These are phyloP conservation scores for Melanotaenia duboulayi DNA, from an alignment of 2,113 vertebrate genomes.

Conservation along the genomic window DNA sequence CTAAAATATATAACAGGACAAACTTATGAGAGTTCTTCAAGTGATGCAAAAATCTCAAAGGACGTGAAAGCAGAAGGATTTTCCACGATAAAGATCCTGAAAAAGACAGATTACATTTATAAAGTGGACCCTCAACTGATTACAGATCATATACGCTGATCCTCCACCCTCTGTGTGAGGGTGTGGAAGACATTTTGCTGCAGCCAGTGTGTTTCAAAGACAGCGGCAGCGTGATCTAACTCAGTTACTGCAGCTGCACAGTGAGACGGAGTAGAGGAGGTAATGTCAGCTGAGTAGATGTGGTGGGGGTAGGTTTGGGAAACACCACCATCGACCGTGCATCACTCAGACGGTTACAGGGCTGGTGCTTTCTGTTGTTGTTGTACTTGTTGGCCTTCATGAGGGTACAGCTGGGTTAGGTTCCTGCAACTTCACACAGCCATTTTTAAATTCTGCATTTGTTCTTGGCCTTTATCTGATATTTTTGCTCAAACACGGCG, in stretches of 20 bases:
- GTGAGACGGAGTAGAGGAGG: constrained; percentile 1
- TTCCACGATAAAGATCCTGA: not conserved
- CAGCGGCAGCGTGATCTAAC: constrained; percentile 12
- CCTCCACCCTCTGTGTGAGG: not conserved
- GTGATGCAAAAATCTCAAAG: constrained; percentile 25
- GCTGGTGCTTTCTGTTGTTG: too few relatives aligned
- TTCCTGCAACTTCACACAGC: too few relatives aligned
- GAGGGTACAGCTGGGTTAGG: too few relatives aligned
- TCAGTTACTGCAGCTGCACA: constrained; percentile 14
- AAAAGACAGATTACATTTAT: constrained; percentile 18
- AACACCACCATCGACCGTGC: not conserved
- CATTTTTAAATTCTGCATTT: too few relatives aligned
- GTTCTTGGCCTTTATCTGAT: too few relatives aligned
- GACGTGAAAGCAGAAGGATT: constrained; percentile 19
- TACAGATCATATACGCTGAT: not conserved
- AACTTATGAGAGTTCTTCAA: constrained; percentile 12
- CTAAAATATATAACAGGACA: constrained; percentile 25
- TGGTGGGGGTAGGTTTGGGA: not conserved
- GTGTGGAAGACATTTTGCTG: not conserved
- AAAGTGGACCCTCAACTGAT: constrained; percentile 30
- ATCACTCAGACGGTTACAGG: not conserved
- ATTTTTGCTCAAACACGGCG: too few relatives aligned
- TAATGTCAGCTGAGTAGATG: constrained; percentile 9
- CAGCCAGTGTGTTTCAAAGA: constrained; percentile 9
- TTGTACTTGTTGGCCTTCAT: too few relatives aligned